These are phyloP conservation scores for Euthynnus affinis DNA, from an alignment of 2,797 vertebrate genomes.

Conservation along the genomic window DNA sequence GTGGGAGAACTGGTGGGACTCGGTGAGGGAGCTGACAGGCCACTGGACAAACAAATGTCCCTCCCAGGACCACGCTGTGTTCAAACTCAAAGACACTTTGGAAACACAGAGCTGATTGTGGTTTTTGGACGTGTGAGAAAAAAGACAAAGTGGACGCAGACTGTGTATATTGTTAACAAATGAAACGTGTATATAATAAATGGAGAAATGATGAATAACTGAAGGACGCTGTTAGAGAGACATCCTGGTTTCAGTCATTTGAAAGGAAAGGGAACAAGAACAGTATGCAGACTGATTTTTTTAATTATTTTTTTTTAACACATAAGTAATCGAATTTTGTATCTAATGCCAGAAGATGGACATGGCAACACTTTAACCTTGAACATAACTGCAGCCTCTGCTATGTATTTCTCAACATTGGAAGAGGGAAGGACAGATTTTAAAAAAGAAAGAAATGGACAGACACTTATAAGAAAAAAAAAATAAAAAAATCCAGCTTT, in stretches of 20 bases:
- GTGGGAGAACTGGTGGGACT: background rate
- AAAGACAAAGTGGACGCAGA: background rate
- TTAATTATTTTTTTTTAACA: conserved; percentile 5
- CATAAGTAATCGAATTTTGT: background rate
- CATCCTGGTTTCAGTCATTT: background rate
- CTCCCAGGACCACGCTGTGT: background rate
- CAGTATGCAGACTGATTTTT: background rate
- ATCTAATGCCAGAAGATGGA: background rate
- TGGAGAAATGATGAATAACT: background rate
- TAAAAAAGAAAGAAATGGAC: background rate
- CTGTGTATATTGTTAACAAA: background rate
- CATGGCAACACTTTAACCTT: conserved; percentile 10
- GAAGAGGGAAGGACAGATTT: background rate
- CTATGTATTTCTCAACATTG: background rate
- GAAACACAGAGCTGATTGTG: background rate
- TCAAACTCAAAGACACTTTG: background rate
- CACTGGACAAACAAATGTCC: background rate
- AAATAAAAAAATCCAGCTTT: background rate
- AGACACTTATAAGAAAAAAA: background rate
- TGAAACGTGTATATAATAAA: conserved; percentile 7
- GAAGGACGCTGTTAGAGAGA: conserved; percentile 6
- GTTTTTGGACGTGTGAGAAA: background rate
- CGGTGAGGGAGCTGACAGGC: background rate
- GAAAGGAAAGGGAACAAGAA: conserved; percentile 6
- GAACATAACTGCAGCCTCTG: background rate